A percentile compares a stretch with the other conserved stretches of the same genome.
Evolutionary conservation across 2,113 vertebrate species (phyloP).

Genomic region (Saccopteryx leptura): DNA sequence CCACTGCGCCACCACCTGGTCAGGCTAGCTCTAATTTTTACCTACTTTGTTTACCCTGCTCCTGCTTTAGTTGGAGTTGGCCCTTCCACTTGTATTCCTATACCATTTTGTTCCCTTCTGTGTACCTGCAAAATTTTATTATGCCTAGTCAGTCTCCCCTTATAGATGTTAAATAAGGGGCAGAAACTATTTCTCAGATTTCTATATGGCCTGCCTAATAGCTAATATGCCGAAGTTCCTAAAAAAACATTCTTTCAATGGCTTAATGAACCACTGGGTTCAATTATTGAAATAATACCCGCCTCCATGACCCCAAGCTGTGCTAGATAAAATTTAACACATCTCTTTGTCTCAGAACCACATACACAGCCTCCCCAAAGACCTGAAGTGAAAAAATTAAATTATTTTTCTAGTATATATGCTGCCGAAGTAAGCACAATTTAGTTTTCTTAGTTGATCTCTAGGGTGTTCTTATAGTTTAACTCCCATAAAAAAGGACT

Average conservation of each 20-base stretch:
- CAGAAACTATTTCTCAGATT: background rate
- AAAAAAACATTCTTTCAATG: background rate
- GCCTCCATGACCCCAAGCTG: background rate
- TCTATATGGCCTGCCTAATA: background rate
- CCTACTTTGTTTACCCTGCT: background rate
- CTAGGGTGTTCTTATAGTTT: background rate
- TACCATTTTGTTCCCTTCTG: background rate
- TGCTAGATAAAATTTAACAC: background rate
- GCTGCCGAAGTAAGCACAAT: too few relatives aligned
- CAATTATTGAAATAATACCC: background rate
- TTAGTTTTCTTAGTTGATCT: background rate
- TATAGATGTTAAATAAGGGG: background rate
- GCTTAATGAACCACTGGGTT: background rate
- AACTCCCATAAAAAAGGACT: slow-evolving; percentile 4
- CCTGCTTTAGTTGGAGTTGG: background rate
- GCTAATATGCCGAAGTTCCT: background rate
- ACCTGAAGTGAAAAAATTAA: background rate
- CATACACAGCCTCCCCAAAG: background rate
- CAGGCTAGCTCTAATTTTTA: background rate
- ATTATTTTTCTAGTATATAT: background rate
- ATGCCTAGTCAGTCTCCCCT: background rate
- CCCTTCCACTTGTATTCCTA: background rate
- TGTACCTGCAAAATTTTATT: background rate
- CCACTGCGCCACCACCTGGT: too few relatives aligned
- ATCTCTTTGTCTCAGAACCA: slow-evolving; percentile 24